These are phyloP conservation scores for Neofelis nebulosa DNA, from an alignment of 2,113 vertebrate genomes.

Conservation along the genomic window DNA sequence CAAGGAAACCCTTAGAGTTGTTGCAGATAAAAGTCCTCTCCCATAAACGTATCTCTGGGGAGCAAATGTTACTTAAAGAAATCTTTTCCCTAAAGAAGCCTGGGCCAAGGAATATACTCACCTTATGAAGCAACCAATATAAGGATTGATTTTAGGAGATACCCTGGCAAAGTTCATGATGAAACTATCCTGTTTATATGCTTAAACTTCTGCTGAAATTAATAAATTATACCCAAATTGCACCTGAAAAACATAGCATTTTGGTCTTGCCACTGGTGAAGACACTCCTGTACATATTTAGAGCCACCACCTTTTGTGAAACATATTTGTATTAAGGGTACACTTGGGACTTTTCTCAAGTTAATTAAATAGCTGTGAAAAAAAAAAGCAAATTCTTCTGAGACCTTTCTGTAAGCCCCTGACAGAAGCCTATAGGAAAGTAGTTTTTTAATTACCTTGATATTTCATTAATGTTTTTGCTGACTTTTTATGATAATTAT, in stretches of 20 bases:
- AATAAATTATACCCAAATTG: neutral
- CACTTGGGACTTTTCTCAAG: constrained; percentile 61
- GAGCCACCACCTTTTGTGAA: constrained; percentile 68
- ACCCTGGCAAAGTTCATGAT: neutral
- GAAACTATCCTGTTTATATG: constrained; percentile 12
- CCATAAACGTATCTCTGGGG: neutral
- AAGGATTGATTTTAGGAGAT: neutral
- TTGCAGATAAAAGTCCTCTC: neutral
- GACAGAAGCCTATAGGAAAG: constrained; percentile 57
- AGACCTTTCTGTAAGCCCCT: constrained; percentile 74
- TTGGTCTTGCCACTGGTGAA: constrained; percentile 3
- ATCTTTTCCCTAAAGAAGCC: neutral
- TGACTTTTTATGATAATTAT: constrained; percentile 66
- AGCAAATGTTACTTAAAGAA: constrained; percentile 37
- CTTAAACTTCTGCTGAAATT: neutral
- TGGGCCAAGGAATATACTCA: neutral
- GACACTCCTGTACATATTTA: constrained; percentile 20
- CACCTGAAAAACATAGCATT: neutral
- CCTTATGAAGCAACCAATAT: constrained; percentile 11
- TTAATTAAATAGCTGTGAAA: constrained; percentile 76
- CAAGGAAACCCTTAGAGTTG: neutral
- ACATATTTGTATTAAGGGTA: constrained; percentile 44
- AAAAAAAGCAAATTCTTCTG: constrained; percentile 72
- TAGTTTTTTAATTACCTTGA: constrained; percentile 30
- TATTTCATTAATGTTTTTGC: constrained; percentile 72